Conservation (phyloP, 1,140 invertebrate genomes). For the Penaeus japonicus region DNA sequence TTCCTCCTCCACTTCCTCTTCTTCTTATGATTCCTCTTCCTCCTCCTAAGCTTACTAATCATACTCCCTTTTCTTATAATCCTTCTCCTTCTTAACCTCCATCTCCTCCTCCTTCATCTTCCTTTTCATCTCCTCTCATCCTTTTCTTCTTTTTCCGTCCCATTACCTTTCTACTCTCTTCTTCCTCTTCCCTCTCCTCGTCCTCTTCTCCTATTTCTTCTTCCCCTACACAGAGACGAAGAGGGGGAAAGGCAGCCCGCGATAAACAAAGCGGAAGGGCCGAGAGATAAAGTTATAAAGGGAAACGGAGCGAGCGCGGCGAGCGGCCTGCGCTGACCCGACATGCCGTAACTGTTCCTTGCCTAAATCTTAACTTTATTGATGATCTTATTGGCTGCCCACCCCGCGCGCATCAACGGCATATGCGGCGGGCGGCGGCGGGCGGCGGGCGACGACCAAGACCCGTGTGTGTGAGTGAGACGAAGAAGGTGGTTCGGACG, state of each 20-base stretch:
- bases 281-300: background rate
- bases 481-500: no score
- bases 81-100: background rate
- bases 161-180: no score
- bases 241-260: no score
- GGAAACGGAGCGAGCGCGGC: background rate
- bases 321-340: background rate
- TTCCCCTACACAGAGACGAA: no score
- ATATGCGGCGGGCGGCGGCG: background rate
- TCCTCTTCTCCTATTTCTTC: no score
- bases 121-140: background rate
- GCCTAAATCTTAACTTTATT: slow-evolving; percentile 10
- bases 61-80: background rate
- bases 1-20: background rate
- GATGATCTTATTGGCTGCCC: slow-evolving; percentile 2
- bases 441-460: background rate
- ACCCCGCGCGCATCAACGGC: background rate
- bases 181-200: no score
- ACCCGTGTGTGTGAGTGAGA: background rate
- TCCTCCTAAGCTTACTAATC: background rate
- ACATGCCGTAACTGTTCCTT: background rate
- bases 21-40: background rate
- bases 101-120: background rate
- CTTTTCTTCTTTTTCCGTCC: background rate
- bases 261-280: no score